phyloP scores from a whole-genome alignment of 2,888 invertebrate species.

The Drosophila atroscutellata region DNA sequence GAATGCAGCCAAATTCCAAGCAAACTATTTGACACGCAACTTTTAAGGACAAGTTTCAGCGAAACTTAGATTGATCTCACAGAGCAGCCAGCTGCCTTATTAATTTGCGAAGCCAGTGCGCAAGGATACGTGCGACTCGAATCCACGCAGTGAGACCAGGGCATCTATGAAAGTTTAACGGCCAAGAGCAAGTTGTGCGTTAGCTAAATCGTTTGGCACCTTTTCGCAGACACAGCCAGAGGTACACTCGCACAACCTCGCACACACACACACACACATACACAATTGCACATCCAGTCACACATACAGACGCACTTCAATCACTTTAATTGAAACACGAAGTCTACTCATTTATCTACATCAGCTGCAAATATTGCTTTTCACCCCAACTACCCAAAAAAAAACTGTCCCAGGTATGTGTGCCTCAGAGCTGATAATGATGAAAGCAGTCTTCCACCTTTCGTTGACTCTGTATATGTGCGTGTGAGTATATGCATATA shows the following conservation, averaged over 20 bases:
- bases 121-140: conserved; percentile 2
- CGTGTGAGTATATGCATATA: conserved; percentile 11
- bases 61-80: conserved; percentile 46
- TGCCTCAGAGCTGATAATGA: conserved; percentile 52
- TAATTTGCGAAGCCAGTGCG: conserved; percentile 61
- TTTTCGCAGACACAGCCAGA: conserved; percentile 15
- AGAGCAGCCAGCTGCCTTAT: conserved; percentile 62
- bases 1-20: conserved; percentile 44
- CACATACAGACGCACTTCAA: conserved; percentile 62
- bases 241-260: background rate
- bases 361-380: conserved; percentile 80
- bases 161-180: conserved; percentile 43
- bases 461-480: conserved; percentile 9
- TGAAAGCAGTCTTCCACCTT: conserved; percentile 48
- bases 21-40: conserved; percentile 57
- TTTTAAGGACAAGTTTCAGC: conserved; percentile 54
- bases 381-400: background rate
- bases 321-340: conserved; percentile 81
- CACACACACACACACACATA: conserved; percentile 10
- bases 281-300: background rate
- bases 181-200: conserved; percentile 63
- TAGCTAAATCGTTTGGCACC: conserved; percentile 69
- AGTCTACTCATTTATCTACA: conserved; percentile 81
- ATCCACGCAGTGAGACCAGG: conserved; percentile 15
- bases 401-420: conserved; percentile 18